Percentiles rank a stretch among this genome's conserved stretches.
phyloP scores from a whole-genome alignment of 2,113 vertebrate genomes.

The Martes martes region DNA sequence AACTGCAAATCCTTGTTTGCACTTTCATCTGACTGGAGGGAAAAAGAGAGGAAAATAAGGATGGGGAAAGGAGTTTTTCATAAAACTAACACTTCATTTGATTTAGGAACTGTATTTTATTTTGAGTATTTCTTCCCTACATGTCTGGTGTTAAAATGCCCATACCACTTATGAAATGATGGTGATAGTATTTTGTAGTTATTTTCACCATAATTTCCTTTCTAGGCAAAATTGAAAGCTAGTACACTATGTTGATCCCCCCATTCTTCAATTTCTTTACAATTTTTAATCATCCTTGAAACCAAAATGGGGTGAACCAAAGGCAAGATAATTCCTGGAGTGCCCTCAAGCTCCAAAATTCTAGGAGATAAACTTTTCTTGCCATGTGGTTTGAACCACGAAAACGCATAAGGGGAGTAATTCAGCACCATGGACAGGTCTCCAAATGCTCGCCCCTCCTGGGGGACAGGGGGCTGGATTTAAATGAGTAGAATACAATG shows the following conservation, averaged over 20 bases:
- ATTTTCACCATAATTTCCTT: conserved; percentile 23
- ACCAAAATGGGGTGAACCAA: not conserved
- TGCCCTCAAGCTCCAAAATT: not conserved
- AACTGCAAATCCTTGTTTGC: not conserved
- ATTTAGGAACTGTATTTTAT: not conserved
- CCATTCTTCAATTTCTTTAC: not conserved
- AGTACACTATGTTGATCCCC: not conserved
- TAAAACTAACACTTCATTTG: not conserved
- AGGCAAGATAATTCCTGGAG: not conserved
- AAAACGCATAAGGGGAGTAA: not conserved
- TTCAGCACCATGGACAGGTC: conserved; percentile 56
- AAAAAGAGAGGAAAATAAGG: not conserved
- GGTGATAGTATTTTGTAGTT: not conserved
- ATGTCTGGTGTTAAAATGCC: not conserved
- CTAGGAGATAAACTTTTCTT: not conserved
- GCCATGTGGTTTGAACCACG: not conserved
- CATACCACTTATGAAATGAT: not conserved
- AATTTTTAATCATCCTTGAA: not conserved
- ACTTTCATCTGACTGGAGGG: not conserved
- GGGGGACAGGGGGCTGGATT: not conserved
- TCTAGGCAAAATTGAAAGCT: not conserved
- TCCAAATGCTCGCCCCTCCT: rapidly evolving
- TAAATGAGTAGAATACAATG: not conserved
- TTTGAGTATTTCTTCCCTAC: not conserved
- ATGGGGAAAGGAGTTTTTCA: not conserved